phyloP scores from a whole-genome alignment of 1,140 invertebrate genomes.

The Cephus cinctus region DNA sequence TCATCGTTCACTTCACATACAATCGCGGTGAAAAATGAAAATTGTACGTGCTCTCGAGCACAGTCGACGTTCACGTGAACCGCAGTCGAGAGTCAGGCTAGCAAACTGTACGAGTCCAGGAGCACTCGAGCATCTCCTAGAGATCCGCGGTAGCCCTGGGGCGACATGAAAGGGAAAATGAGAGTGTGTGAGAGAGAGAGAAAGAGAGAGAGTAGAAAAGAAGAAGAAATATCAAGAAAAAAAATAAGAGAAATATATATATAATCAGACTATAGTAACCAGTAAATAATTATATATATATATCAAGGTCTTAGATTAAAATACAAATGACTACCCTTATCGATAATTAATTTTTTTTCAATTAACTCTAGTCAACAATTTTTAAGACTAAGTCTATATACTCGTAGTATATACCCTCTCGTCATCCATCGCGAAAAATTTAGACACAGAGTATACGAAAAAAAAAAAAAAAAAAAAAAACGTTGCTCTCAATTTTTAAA shows the following conservation, averaged over 20 bases:
- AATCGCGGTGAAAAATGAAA: conserved; percentile 22
- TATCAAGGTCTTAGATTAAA: background rate
- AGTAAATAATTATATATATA: too few species aligned
- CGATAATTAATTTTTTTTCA: background rate
- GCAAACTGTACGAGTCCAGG: conserved; percentile 5
- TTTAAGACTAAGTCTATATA: background rate
- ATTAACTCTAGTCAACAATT: background rate
- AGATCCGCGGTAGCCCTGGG: conserved; percentile 2
- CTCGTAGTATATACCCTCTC: too few species aligned
- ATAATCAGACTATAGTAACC: background rate
- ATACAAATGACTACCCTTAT: background rate
- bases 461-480: background rate
- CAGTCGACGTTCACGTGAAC: conserved; percentile 5
- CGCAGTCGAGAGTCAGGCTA: conserved; percentile 8
- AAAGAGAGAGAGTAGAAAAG: background rate
- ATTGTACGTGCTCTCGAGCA: conserved; percentile 22
- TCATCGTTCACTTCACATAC: conserved; percentile 12
- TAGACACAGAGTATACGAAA: background rate
- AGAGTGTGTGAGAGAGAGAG: background rate
- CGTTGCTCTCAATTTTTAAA: too few species aligned
- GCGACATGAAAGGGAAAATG: conserved; percentile 10
- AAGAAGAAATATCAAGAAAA: conserved; percentile 2
- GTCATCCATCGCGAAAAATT: too few species aligned
- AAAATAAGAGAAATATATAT: background rate
- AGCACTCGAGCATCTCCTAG: conserved; percentile 11